Conservation (phyloP, 1,140 invertebrate genomes). For the Hypothenemus hampei region DNA sequence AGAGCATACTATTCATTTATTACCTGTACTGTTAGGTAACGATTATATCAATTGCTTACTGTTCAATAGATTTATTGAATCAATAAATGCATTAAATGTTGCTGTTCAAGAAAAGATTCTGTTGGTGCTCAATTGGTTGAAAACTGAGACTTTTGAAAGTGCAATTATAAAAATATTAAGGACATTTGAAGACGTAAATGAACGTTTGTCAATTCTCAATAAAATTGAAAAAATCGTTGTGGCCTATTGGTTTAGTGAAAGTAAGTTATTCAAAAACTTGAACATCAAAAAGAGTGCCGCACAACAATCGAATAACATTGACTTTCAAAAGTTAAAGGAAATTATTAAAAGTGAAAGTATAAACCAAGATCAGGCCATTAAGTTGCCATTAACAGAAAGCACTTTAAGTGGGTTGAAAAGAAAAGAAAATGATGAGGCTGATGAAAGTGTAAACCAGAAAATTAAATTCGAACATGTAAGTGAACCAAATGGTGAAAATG, state of each 20-base stretch:
- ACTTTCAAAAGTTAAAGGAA: constrained; percentile 11
- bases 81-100: constrained; percentile 56
- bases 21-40: constrained; percentile 78
- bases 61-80: constrained; percentile 65
- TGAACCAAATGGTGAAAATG: constrained; percentile 18
- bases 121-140: constrained; percentile 67
- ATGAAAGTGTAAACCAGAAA: background rate
- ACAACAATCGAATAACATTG: constrained; percentile 23
- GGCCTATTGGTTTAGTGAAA: constrained; percentile 55
- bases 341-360: background rate
- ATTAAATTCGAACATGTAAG: background rate
- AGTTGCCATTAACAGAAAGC: background rate
- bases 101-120: constrained; percentile 59
- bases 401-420: background rate
- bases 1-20: constrained; percentile 63
- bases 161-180: constrained; percentile 62
- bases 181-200: constrained; percentile 50
- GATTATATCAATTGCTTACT: constrained; percentile 68
- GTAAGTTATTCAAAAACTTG: constrained; percentile 55
- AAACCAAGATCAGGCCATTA: background rate
- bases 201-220: constrained; percentile 48
- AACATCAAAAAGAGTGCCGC: constrained; percentile 32
- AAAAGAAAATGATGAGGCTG: constrained; percentile 1
- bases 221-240: constrained; percentile 59
- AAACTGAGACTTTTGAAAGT: constrained; percentile 60